A percentile compares a stretch with the other conserved stretches of the same genome.
Conservation (phyloP, 2,888 invertebrate genomes). For the Sesia apiformis region DNA sequence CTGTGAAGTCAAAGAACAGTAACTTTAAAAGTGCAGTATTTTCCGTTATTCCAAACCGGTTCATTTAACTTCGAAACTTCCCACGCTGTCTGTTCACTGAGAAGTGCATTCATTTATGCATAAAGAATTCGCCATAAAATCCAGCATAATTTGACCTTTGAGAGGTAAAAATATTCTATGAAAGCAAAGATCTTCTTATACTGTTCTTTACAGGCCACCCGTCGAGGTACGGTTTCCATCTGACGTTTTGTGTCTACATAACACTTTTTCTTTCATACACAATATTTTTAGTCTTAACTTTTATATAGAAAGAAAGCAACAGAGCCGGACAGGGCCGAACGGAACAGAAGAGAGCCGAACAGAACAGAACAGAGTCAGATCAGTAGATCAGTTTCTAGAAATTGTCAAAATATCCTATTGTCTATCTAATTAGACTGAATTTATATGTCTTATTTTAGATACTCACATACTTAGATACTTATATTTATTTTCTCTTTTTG, state of each 20-base stretch:
- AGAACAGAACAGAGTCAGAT: slow-evolving; percentile 4
- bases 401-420: too few relatives aligned
- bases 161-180: slow-evolving; percentile 1
- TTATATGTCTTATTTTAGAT: too few relatives aligned
- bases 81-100: slow-evolving; percentile 26
- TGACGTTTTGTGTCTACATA: slow-evolving; percentile 11
- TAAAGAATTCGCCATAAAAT: not conserved
- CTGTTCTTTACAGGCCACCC: slow-evolving; percentile 16
- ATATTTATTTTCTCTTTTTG: too few relatives aligned
- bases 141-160: slow-evolving; percentile 1
- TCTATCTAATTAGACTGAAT: too few relatives aligned
- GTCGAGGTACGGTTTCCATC: slow-evolving; percentile 18
- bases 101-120: slow-evolving; percentile 24
- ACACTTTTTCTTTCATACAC: not conserved
- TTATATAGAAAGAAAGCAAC: not conserved
- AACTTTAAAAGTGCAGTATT: not conserved
- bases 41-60: slow-evolving; percentile 8
- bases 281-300: not conserved
- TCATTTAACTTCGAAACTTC: slow-evolving; percentile 25
- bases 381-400: too few relatives aligned
- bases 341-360: slow-evolving; percentile 1
- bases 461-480: too few relatives aligned
- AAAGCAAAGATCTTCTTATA: slow-evolving; percentile 3
- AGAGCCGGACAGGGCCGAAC: not conserved
- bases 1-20: not conserved